Conservation (phyloP, 2,113 vertebrate species). For the Xerus inauris region DNA sequence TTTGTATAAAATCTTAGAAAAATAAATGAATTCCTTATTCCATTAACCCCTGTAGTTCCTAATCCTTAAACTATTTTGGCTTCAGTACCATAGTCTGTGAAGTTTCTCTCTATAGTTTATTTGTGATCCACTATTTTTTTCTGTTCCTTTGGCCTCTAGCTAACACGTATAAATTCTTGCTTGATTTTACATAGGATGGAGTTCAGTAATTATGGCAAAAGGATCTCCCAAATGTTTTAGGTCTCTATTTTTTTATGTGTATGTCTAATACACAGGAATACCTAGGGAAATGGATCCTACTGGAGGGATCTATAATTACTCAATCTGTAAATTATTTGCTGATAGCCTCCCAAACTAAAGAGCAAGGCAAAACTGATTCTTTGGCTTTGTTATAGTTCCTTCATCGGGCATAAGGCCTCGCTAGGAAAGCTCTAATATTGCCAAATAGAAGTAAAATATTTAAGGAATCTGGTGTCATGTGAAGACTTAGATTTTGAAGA, state of each 20-base stretch:
- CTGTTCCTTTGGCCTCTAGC: neutral
- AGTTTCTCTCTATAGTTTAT: neutral
- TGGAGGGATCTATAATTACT: neutral
- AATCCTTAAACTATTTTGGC: neutral
- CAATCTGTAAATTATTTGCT: neutral
- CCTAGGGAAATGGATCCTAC: neutral
- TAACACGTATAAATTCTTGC: neutral
- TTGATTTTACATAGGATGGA: neutral
- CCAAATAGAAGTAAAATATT: neutral
- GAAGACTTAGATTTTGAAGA: neutral
- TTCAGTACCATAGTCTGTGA: neutral
- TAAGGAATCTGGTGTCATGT: neutral
- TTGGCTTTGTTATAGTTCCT: conserved; percentile 10
- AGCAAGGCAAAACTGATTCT: neutral
- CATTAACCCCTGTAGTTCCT: neutral
- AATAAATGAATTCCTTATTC: neutral
- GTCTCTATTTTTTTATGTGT: neutral
- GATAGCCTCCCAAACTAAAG: neutral
- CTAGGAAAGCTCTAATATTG: neutral
- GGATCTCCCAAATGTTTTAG: neutral
- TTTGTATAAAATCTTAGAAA: neutral
- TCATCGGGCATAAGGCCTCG: neutral
- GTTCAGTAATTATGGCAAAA: neutral
- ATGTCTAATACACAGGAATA: neutral
- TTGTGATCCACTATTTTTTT: neutral